These are phyloP conservation scores for Enteromius unitaeniatus DNA, from an alignment of 2,797 vertebrate genomes.

Conservation along the genomic window DNA sequence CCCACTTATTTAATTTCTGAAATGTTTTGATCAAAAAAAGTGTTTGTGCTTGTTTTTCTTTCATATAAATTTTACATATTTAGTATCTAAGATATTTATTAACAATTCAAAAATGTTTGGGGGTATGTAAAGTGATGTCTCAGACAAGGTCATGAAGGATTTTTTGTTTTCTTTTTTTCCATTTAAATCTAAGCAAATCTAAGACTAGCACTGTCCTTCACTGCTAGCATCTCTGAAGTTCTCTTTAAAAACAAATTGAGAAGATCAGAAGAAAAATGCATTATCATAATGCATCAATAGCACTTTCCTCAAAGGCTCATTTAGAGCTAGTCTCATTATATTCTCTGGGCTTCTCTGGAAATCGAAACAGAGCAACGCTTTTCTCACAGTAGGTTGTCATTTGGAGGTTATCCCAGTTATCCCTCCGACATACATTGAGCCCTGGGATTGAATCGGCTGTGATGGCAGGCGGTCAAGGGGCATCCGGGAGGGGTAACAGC, in stretches of 20 bases:
- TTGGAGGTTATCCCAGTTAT: conserved; percentile 31
- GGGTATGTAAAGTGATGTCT: conserved; percentile 3
- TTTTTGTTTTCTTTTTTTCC: not conserved
- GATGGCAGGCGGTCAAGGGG: conserved; percentile 7
- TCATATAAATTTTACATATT: not conserved
- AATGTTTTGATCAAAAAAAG: not conserved
- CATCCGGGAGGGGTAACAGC: not conserved
- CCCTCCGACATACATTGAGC: not conserved
- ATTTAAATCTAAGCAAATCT: not conserved
- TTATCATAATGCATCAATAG: conserved; percentile 28
- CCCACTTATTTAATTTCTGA: not conserved
- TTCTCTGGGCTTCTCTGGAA: conserved; percentile 26
- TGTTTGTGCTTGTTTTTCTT: not conserved
- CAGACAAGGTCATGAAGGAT: not conserved
- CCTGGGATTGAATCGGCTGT: conserved; percentile 1
- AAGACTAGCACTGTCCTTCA: conserved; percentile 39
- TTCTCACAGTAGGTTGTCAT: conserved; percentile 24
- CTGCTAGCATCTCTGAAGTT: conserved; percentile 42
- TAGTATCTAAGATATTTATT: not conserved
- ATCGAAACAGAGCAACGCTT: conserved; percentile 28
- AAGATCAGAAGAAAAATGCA: conserved; percentile 28
- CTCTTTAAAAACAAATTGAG: conserved; percentile 44
- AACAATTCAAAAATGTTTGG: not conserved
- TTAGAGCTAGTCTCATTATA: conserved; percentile 42
- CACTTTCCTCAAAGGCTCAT: conserved; percentile 46